Evolutionary conservation across 2,797 vertebrate species (phyloP).

Genomic region (Delichon dasypus): DNA sequence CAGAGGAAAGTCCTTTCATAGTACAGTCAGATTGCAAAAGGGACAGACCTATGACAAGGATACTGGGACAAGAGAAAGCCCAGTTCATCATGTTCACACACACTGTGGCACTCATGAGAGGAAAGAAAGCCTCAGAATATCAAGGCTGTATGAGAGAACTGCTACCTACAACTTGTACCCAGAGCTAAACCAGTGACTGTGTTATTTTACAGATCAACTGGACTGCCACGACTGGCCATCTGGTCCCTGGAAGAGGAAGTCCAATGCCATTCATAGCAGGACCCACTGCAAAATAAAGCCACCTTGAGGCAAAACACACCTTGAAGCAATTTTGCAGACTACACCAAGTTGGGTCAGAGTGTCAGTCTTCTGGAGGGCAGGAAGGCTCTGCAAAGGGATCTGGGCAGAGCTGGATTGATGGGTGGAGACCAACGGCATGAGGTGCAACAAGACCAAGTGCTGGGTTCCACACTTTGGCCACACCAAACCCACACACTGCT

Average conservation of each 20-base stretch:
- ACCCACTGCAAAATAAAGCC: neutral
- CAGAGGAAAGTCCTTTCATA: neutral
- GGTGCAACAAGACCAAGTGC: neutral
- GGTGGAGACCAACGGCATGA: accelerated
- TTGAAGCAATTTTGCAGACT: neutral
- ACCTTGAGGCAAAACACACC: neutral
- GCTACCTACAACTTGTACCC: neutral
- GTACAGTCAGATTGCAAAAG: neutral
- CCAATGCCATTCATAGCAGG: neutral
- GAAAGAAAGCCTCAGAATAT: neutral
- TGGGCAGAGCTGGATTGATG: neutral
- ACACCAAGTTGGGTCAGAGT: neutral
- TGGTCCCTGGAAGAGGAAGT: neutral
- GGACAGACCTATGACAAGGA: neutral
- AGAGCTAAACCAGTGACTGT: neutral
- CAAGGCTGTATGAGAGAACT: neutral
- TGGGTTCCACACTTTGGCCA: neutral
- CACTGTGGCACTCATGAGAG: accelerated
- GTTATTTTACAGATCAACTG: neutral
- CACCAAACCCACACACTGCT: accelerated
- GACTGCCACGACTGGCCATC: accelerated
- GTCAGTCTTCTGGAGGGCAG: neutral
- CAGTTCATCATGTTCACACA: neutral
- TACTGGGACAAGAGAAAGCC: neutral
- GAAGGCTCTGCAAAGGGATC: neutral